These are phyloP conservation scores for Anguilla japonica DNA, from an alignment of 2,113 vertebrate genomes.

Conservation along the genomic window DNA sequence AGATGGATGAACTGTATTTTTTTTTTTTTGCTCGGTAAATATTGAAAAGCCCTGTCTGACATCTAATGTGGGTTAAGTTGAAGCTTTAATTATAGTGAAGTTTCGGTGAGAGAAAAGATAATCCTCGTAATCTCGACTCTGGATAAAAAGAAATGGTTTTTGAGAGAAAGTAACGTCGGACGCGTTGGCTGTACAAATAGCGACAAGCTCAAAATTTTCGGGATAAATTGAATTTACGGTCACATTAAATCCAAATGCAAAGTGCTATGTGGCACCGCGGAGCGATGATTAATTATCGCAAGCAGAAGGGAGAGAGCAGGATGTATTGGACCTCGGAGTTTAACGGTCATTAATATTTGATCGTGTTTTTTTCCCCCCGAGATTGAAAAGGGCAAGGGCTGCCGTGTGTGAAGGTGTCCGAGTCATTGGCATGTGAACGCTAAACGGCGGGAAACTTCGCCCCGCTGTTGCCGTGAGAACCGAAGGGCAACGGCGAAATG, in stretches of 20 bases:
- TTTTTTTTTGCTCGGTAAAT: background rate
- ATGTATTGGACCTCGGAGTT: conserved; percentile 1
- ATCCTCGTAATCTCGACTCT: background rate
- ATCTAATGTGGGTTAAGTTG: background rate
- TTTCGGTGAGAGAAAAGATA: background rate
- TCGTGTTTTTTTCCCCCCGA: conserved; percentile 6
- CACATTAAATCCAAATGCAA: background rate
- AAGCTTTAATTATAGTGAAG: conserved; percentile 4
- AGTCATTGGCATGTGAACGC: background rate
- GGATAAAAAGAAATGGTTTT: background rate
- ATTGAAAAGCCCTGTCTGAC: background rate
- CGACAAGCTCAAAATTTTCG: background rate
- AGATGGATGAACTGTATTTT: background rate
- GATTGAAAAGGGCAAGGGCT: conserved; percentile 4
- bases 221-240: background rate
- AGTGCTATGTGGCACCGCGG: background rate
- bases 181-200: background rate
- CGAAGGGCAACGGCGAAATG: background rate
- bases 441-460: background rate
- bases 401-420: background rate
- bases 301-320: background rate
- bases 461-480: background rate
- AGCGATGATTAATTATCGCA: background rate
- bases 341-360: conserved; percentile 24
- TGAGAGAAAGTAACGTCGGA: background rate